A percentile compares a stretch with the other conserved stretches of the same genome.
Evolutionary conservation across 2,797 vertebrate species (phyloP).

Genomic region (Naso thynnoides): DNA sequence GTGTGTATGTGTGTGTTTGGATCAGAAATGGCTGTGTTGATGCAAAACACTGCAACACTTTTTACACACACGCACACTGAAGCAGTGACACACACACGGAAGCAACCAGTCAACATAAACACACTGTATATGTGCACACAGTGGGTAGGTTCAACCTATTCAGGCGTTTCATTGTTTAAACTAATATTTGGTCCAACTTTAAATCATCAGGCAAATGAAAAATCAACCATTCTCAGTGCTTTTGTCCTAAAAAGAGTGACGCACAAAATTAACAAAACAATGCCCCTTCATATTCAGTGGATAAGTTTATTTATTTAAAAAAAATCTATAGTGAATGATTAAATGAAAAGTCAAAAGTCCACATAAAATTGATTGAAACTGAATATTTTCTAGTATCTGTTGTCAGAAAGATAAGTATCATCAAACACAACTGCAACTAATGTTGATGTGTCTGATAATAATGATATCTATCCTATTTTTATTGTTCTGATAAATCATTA

Average conservation of each 20-base stretch:
- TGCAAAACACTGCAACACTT: constrained; percentile 42
- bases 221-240: neutral
- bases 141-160: neutral
- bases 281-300: neutral
- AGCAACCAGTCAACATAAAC: neutral
- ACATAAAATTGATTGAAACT: constrained; percentile 15
- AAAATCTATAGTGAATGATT: constrained; percentile 1
- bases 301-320: neutral
- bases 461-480: neutral
- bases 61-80: neutral
- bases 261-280: neutral
- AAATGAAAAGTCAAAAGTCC: constrained; percentile 26
- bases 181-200: too few relatives aligned
- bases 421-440: neutral
- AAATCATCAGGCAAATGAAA: too few relatives aligned
- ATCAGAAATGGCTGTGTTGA: constrained; percentile 38
- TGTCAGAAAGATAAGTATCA: neutral
- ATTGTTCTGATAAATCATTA: constrained; percentile 1
- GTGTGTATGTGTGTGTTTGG: constrained; percentile 5
- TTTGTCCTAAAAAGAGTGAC: neutral
- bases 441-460: neutral
- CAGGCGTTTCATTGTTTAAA: neutral
- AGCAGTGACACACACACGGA: neutral
- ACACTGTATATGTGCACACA: neutral
- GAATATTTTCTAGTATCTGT: constrained; percentile 20